These are phyloP conservation scores for Argyra leucocephala DNA, from an alignment of 2,888 invertebrate species.

Conservation along the genomic window DNA sequence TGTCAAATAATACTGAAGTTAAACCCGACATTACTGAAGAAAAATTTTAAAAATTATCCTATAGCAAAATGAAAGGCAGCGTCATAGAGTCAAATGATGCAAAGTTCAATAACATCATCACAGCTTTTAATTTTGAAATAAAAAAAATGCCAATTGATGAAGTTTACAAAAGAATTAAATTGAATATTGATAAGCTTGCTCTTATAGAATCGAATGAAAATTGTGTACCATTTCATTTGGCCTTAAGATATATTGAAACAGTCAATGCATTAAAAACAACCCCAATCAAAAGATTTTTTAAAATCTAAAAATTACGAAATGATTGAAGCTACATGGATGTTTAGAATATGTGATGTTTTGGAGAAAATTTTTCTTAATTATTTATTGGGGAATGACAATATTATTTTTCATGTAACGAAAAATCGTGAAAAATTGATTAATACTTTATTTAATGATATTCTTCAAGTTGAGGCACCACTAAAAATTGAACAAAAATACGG, in stretches of 20 bases:
- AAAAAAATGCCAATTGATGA: not conserved
- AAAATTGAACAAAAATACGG: not conserved
- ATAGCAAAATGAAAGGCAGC: not conserved
- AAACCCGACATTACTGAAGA: not conserved
- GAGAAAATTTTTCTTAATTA: not conserved
- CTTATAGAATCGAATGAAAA: conserved; percentile 9
- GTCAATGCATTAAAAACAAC: not conserved
- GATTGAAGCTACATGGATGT: conserved; percentile 7
- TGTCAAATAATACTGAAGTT: not conserved
- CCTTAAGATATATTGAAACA: conserved; percentile 8
- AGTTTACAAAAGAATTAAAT: not conserved
- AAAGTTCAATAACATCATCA: not conserved
- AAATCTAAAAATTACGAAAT: not conserved
- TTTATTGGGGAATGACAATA: not conserved
- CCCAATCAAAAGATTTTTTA: not conserved
- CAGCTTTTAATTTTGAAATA: not conserved
- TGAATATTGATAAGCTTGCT: not conserved
- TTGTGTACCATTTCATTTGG: not conserved
- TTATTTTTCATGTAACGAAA: not conserved
- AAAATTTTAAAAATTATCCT: not conserved
- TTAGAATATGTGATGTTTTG: not conserved
- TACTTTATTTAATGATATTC: not conserved
- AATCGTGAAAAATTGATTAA: not conserved
- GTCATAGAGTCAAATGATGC: not conserved
- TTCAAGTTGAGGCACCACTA: not conserved